These are phyloP conservation scores for Thymelicus sylvestris DNA, from an alignment of 2,888 invertebrate species.

Conservation along the genomic window DNA sequence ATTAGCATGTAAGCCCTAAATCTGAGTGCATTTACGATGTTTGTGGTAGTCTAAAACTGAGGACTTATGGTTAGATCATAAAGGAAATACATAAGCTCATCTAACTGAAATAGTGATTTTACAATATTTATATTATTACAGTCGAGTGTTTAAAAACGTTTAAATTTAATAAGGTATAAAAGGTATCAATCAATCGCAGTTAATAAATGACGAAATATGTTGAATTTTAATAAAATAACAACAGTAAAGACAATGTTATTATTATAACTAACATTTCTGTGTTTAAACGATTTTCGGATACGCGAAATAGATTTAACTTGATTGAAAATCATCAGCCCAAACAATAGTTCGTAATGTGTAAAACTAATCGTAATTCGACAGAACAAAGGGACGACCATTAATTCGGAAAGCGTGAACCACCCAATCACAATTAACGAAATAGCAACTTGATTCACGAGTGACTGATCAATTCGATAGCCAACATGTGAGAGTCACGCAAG, in stretches of 20 bases:
- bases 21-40: background rate
- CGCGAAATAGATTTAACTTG: background rate
- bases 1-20: background rate
- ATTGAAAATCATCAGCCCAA: background rate
- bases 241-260: no score
- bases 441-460: constrained; percentile 23
- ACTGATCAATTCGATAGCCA: constrained; percentile 27
- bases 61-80: no score
- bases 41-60: background rate
- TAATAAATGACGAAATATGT: no score
- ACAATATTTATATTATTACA: no score
- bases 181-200: no score
- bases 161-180: no score
- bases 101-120: no score
- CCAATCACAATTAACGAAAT: constrained; percentile 33
- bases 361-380: constrained; percentile 1
- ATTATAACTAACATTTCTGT: no score
- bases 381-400: background rate
- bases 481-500: constrained; percentile 26
- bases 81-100: no score
- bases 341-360: background rate
- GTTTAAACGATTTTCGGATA: no score
- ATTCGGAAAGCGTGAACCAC: constrained; percentile 17
- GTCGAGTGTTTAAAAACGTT: no score
- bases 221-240: no score